Percentiles rank a stretch among this genome's conserved stretches.
Evolutionary conservation across 2,797 vertebrate genomes (phyloP).

Genomic region (Falco columbarius): DNA sequence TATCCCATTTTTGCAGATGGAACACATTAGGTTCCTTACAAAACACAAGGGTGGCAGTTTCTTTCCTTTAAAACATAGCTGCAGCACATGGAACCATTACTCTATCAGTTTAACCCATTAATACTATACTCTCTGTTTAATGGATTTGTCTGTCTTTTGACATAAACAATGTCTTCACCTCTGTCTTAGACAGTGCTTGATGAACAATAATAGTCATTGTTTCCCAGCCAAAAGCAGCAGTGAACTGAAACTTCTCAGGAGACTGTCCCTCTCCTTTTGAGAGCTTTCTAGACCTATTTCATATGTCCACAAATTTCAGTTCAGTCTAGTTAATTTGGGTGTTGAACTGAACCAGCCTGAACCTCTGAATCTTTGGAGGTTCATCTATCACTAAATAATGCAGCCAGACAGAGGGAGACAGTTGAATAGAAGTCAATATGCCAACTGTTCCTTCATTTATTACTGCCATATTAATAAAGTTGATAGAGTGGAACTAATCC

Average conservation of each 20-base stretch:
- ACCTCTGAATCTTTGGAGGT: not conserved
- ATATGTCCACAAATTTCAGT: not conserved
- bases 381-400: not conserved
- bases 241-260: conserved; percentile 1
- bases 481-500: conserved; percentile 64
- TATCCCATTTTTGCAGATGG: not conserved
- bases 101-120: not conserved
- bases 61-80: not conserved
- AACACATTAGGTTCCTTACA: not conserved
- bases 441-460: conserved; percentile 66
- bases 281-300: not conserved
- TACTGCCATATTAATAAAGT: conserved; percentile 58
- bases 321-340: not conserved
- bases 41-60: not conserved
- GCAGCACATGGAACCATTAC: not conserved
- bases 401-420: not conserved
- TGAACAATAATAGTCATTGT: not conserved
- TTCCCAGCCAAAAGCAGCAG: not conserved
- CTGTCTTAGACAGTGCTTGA: not conserved
- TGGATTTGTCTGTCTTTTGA: not conserved
- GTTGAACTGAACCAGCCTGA: not conserved
- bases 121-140: not conserved
- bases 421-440: conserved; percentile 4
- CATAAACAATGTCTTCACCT: not conserved
- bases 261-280: not conserved